phyloP scores from a whole-genome alignment of 2,113 vertebrate genomes.

The Otus sunia region DNA sequence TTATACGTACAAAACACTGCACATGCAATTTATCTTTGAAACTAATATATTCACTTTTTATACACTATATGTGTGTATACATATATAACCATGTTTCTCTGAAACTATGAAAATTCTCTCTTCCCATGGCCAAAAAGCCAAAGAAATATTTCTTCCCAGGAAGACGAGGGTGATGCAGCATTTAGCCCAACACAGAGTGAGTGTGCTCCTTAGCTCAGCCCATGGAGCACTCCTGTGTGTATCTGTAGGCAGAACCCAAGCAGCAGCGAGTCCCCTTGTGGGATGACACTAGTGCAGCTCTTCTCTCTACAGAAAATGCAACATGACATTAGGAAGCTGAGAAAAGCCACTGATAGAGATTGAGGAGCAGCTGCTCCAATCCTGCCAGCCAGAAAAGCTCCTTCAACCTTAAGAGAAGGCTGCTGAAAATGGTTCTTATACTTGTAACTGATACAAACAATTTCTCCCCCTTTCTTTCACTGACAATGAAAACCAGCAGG shows the following conservation, averaged over 20 bases:
- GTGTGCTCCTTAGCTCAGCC: background rate
- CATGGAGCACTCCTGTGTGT: fast-evolving
- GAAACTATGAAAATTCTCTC: background rate
- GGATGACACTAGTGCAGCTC: background rate
- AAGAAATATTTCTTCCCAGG: background rate
- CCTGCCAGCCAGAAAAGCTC: background rate
- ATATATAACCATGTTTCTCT: background rate
- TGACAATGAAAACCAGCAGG: too few relatives aligned
- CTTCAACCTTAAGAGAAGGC: background rate
- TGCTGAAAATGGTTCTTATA: background rate
- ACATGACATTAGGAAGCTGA: background rate
- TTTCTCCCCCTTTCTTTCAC: background rate
- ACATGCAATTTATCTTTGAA: background rate
- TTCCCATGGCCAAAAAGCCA: background rate
- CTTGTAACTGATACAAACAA: background rate
- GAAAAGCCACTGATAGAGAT: background rate
- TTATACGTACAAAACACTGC: background rate
- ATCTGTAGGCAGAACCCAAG: background rate
- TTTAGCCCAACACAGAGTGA: background rate
- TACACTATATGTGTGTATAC: too few relatives aligned
- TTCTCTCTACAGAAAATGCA: background rate
- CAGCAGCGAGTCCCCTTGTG: background rate
- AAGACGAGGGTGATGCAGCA: background rate
- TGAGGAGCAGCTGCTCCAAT: background rate
- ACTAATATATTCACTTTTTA: background rate